Base-by-base conservation (phyloP, 2,113 vertebrate species). In the Phasianus colchicus region DNA sequence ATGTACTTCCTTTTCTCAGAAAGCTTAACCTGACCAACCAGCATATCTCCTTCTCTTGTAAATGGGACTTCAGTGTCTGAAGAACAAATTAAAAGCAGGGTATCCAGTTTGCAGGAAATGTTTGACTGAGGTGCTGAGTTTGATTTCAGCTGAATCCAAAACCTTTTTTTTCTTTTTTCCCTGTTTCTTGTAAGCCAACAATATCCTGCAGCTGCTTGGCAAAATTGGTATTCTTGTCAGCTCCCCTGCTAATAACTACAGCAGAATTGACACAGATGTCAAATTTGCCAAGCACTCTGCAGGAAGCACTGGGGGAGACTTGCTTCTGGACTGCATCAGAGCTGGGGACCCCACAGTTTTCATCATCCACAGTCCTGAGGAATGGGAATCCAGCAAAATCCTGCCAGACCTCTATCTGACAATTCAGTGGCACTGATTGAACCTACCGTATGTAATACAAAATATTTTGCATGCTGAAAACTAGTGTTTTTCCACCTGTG, bases 221-320 rank as follows among this genome's bases (percentile, higher is more conserved):
- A 81, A 83, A 86, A 86, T 90, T 78, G 32, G 7, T 86, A 86
- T 95, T 95, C 76, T n/a, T 71, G 14, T 95, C 90, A 91, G 47
- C 52, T 90, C 7, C 45, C 29, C 69, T 47, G 25, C 72, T 71
- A 55, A 43, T 88, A 93, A 88, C 79, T 91, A 76, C 88, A 78
- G 76, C 25, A 94, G 50, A 91, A 81, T 77, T 90, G 88, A 86
- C 79, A 86, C 71, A 36, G 47, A 90, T 93, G 55, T 83, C 69
- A 70, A 42, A 91, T 88, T 86, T 88, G 32, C 42, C 60, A 34
- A 88, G 72, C 25, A 24, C 45, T 55, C 69, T 65, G 29, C 36
- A 25, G 69, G 75, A 80, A 11, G 7, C 69, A 63, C n/a, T 10
- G 40, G 45, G 50, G 85, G 40, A 64, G 34, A 55, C 77, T 80